Conservation (phyloP, 2,797 vertebrate species). For the Calcarius lapponicus region DNA sequence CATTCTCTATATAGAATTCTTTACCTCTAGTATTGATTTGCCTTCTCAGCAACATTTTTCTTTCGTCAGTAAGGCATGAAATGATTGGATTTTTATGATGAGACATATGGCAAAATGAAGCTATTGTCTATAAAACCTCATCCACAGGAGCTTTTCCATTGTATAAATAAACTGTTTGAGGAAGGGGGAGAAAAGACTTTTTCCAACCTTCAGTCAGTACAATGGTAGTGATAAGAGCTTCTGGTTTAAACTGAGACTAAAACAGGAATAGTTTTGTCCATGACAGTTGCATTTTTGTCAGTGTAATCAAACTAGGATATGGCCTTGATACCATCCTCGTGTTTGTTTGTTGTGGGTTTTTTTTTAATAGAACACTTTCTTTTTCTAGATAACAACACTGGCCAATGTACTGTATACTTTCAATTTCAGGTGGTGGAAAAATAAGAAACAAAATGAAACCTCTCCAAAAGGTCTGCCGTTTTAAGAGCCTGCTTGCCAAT, state of each 20-base stretch:
- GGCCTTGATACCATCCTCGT: not conserved
- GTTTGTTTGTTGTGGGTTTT: fast-evolving
- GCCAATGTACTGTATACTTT: not conserved
- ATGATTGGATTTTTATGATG: not conserved
- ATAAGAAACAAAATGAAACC: conserved; percentile 67
- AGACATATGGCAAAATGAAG: not conserved
- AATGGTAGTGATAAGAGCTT: not conserved
- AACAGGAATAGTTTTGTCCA: not conserved
- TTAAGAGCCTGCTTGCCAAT: conserved; percentile 27
- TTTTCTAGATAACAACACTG: not conserved
- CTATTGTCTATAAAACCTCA: not conserved
- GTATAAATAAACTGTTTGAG: not conserved
- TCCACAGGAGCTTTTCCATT: not conserved
- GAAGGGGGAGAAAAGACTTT: not conserved
- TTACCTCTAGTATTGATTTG: not conserved
- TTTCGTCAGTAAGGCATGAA: not conserved
- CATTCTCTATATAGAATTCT: not conserved
- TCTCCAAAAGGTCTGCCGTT: conserved; percentile 29
- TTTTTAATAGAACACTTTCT: not conserved
- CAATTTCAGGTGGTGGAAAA: conserved; percentile 57
- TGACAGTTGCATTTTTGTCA: not conserved
- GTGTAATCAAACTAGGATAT: not conserved
- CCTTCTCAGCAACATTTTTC: not conserved
- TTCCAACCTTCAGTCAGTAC: not conserved
- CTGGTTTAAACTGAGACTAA: not conserved